Percentiles rank a stretch among this genome's conserved stretches.
phyloP scores from a whole-genome alignment of 2,888 invertebrate species.

The Petrolisthes cinctipes region DNA sequence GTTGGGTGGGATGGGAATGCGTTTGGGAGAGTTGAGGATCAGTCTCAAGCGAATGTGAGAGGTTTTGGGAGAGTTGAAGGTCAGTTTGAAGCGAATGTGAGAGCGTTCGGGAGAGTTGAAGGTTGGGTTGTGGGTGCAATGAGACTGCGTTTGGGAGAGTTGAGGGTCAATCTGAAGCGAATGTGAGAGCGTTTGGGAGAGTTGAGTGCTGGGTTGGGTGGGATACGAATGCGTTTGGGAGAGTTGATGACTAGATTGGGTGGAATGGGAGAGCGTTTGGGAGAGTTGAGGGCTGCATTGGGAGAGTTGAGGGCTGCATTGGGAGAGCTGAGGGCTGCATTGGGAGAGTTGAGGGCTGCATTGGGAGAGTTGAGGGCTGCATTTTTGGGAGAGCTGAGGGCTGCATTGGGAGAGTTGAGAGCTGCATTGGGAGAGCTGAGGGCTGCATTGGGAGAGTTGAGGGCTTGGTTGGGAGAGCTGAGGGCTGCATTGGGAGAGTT shows the following conservation, averaged over 20 bases:
- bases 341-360: neutral
- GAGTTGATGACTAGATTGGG: neutral
- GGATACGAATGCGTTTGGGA: neutral
- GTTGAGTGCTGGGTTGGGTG: neutral
- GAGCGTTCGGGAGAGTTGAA: neutral
- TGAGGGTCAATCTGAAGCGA: too few relatives aligned
- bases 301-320: neutral
- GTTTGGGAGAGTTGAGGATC: neutral
- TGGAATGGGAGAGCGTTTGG: neutral
- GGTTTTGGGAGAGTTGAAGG: neutral
- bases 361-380: neutral
- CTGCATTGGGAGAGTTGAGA: neutral
- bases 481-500: neutral
- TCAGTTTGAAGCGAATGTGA: neutral
- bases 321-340: neutral
- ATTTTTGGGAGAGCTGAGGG: too few relatives aligned
- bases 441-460: neutral
- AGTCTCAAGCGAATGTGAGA: neutral
- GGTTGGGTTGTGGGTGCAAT: neutral
- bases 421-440: neutral
- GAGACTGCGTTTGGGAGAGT: neutral
- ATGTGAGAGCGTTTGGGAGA: neutral
- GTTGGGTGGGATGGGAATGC: neutral
- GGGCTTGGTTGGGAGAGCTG: neutral
- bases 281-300: neutral